Evolutionary conservation across 2,888 invertebrate genomes (phyloP), one percentile per base, ranked within the genome.

Genomic region (Augiades crinisus): DNA sequence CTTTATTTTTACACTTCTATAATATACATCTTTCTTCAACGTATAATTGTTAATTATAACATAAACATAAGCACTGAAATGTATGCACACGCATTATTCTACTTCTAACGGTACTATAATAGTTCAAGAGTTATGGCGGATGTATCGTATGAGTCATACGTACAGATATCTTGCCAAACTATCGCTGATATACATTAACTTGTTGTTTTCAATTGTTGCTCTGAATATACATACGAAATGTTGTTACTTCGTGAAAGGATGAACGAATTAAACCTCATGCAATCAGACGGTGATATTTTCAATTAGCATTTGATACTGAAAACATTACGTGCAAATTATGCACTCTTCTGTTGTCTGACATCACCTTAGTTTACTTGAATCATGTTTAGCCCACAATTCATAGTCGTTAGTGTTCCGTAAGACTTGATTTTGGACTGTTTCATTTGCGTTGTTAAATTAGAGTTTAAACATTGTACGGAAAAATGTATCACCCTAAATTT

Each of bases 311-410:
- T 63, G 59, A 67, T 68, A 65, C 68, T 61, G 62, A 64, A 66
- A 67, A 71, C 31, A 71, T 59, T 62, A 62, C 54, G 63, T 64
- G 75, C 73, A 81, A 81, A 84, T 81, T 78, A 71, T 56, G 60
- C 70, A 65, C 70, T 68, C 62, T 70, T 70, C 63, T 60, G 49
- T 54, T 38, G 55, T 75, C 81, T 81, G 81, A 82, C 80, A 79
- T 84, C 82, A 83, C 67, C 63, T 70, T 69, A 70, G 75, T 74
- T 75, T 74, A 70, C 68, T 77, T 77, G 78, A 74, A 72, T 79
- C 75, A 74, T 70, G 65, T 3, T 19, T n/a, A n/a, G n/a, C n/a
- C n/a, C n/a, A n/a, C n/a, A n/a, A n/a, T n/a, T n/a, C n/a, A n/a
- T n/a, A n/a, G n/a, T n/a, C n/a, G n/a, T 67, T 60, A 58, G 64